A percentile compares a stretch with the other conserved stretches of the same genome.
phyloP scores from a whole-genome alignment of 1,140 invertebrate species.

The Cotesia glomerata region DNA sequence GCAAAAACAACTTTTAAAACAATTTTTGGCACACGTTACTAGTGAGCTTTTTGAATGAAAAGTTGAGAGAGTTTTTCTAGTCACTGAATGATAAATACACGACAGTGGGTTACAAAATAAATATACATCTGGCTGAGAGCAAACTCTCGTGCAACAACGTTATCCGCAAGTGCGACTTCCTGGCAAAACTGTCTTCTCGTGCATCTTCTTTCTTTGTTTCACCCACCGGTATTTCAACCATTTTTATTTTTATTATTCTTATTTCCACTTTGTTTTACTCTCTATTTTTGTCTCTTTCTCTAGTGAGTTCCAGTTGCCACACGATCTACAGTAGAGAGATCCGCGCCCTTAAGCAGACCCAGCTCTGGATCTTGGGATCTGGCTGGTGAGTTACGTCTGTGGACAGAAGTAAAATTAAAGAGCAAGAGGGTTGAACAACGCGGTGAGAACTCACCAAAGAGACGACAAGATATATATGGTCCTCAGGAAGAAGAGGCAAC shows the following conservation, averaged over 20 bases:
- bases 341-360: too few species aligned
- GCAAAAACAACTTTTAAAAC: neutral
- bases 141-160: conserved; percentile 18
- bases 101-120: conserved; percentile 4
- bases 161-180: conserved; percentile 16
- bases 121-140: conserved; percentile 12
- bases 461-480: conserved; percentile 19
- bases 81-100: conserved; percentile 11
- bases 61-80: conserved; percentile 16
- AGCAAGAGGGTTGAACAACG: neutral
- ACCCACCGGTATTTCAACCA: neutral
- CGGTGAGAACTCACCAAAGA: neutral
- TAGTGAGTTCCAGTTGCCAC: too few species aligned
- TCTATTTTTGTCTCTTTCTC: too few species aligned
- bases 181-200: conserved; percentile 11
- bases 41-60: neutral
- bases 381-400: conserved; percentile 7
- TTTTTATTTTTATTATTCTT: too few species aligned
- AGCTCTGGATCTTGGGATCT: neutral
- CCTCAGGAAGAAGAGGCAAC: conserved; percentile 19
- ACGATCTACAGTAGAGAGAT: too few species aligned
- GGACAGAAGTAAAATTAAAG: conserved; percentile 18
- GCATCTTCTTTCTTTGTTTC: neutral
- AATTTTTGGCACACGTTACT: conserved; percentile 3
- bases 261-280: too few species aligned